phyloP scores from a whole-genome alignment of 1,140 invertebrate genomes.

The Drosophila ironensis region DNA sequence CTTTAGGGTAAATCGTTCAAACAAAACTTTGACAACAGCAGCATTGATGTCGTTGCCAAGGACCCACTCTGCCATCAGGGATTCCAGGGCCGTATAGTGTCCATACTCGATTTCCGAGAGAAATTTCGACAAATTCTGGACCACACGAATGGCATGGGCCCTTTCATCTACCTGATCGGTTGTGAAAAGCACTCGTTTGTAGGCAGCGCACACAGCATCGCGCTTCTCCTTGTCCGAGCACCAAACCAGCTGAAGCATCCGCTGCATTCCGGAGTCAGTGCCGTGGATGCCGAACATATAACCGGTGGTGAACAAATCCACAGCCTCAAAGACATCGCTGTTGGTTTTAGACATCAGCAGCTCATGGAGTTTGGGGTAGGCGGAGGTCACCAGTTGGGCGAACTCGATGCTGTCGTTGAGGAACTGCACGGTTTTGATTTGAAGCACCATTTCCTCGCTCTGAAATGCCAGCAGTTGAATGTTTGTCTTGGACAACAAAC shows the following conservation, averaged over 20 bases:
- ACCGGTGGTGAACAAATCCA: constrained; percentile 91
- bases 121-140: constrained; percentile 86
- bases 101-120: constrained; percentile 84
- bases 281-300: constrained; percentile 90
- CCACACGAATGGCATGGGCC: constrained; percentile 83
- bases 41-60: constrained; percentile 84
- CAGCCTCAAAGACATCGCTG: constrained; percentile 91
- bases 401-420: constrained; percentile 87
- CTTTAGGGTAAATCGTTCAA: constrained; percentile 91
- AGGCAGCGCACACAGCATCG: constrained; percentile 84
- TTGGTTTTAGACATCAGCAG: constrained; percentile 89
- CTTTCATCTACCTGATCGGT: constrained; percentile 73
- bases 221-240: constrained; percentile 84
- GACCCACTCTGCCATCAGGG: constrained; percentile 87
- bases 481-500: neutral
- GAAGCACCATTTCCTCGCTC: constrained; percentile 81
- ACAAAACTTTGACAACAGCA: constrained; percentile 86
- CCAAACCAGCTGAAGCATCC: constrained; percentile 90
- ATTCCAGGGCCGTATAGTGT: constrained; percentile 87
- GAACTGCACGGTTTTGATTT: constrained; percentile 83
- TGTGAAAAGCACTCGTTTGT: constrained; percentile 79
- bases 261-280: constrained; percentile 87
- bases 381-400: constrained; percentile 86
- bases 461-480: constrained; percentile 5
- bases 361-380: constrained; percentile 87